Evolutionary conservation across 2,888 invertebrate genomes (phyloP), one percentile per base, ranked within the genome.

Genomic region (Ctena decussata): DNA sequence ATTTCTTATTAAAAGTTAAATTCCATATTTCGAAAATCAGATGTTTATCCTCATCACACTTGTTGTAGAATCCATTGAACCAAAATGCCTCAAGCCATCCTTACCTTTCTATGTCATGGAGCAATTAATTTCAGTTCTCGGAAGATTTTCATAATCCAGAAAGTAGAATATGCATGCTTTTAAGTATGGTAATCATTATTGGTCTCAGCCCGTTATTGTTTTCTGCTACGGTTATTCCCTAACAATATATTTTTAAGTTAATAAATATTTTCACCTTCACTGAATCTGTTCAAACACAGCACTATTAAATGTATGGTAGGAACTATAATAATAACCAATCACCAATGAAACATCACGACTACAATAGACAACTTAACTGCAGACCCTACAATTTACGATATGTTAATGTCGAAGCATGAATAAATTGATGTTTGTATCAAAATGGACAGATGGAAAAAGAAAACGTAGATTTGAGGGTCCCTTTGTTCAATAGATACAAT

Each of bases 401-500:
- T 65, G 65, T 65, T 65, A 65, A 65, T 65, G 65, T 35, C 35
- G 65, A 18, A 21, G 15, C 5, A 35, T 35, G 35, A 65, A 65
- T 65, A 65, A 21, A 65, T 35, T 35, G 12, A 65, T 65, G 65
- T 65, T 72, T 72, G 72, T 72, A 72, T 72, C 72, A 72, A 72
- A 27, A 46, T 72, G 72, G 72, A 72, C 72, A 72, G 72, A 72
- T 72, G 72, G 70, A 41, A 70, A n/a, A 41, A 70, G 37, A 41
- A 70, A 41, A 39, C 6, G 70, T 72, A 72, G 72, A 44, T 72
- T 46, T 12, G 24, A 65, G 65, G 18, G 27, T 24, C 6, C 44
- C 72, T 72, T 72, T 72, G 72, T 72, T 72, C 46, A 46, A 72
- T 72, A 30, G 72, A 72, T 72, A 72, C 44, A 27, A 72, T 27